Conservation (phyloP, 2,888 invertebrate species). For the Argyresthia albistria region DNA sequence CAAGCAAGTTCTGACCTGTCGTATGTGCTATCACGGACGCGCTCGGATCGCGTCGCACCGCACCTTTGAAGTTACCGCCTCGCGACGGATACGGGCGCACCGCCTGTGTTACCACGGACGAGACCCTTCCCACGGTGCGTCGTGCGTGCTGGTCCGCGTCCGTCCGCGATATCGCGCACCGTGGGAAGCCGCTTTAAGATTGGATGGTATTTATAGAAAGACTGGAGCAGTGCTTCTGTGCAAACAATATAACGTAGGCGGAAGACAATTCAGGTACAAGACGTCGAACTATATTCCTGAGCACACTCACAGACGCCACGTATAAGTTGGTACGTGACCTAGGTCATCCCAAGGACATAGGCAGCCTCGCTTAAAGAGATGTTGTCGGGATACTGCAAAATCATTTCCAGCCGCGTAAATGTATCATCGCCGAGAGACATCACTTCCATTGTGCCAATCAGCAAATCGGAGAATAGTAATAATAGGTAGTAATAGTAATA, state of each 20-base stretch:
- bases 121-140: too few relatives aligned
- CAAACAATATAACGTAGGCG: background rate
- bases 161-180: too few relatives aligned
- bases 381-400: background rate
- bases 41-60: too few relatives aligned
- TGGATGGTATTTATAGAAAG: background rate
- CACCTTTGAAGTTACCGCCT: too few relatives aligned
- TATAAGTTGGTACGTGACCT: conserved; percentile 1
- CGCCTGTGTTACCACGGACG: too few relatives aligned
- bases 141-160: too few relatives aligned
- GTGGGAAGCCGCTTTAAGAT: too few relatives aligned
- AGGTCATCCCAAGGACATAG: background rate
- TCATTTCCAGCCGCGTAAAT: background rate
- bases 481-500: too few relatives aligned
- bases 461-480: background rate
- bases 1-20: too few relatives aligned
- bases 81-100: too few relatives aligned
- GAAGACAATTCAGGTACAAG: background rate
- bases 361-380: background rate
- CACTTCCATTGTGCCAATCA: background rate
- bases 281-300: background rate
- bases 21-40: too few relatives aligned
- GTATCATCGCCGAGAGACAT: background rate
- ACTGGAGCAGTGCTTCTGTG: background rate
- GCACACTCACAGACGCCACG: background rate